Conservation (phyloP, 1,140 invertebrate species). For the Orussus abietinus region DNA sequence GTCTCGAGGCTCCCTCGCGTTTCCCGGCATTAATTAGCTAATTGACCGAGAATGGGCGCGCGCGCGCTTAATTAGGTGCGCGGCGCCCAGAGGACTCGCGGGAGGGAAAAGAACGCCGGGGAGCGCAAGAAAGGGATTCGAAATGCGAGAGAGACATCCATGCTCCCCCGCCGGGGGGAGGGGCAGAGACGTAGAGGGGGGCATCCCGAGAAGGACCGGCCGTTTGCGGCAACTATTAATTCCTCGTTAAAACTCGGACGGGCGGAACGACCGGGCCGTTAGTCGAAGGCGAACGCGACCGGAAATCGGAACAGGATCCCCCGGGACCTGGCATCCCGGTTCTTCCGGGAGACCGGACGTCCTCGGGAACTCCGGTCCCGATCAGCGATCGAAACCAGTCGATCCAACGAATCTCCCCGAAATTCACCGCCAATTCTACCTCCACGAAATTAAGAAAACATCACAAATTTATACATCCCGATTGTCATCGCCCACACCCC, state of each 20-base stretch:
- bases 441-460: no score
- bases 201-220: conserved; percentile 4
- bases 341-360: no score
- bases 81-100: conserved; percentile 6
- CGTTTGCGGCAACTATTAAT: conserved; percentile 29
- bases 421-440: no score
- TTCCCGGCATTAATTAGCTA: conserved; percentile 32
- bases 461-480: no score
- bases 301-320: no score
- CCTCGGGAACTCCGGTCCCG: no score
- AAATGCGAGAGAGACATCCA: background rate
- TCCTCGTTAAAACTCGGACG: conserved; percentile 30
- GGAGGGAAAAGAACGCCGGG: conserved; percentile 3
- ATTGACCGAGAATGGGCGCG: conserved; percentile 30
- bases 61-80: conserved; percentile 23
- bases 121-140: conserved; percentile 3
- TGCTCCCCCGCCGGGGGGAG: no score
- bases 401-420: no score
- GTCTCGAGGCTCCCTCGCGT: background rate
- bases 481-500: no score
- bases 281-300: no score
- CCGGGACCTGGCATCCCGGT: no score
- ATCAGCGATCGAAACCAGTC: no score
- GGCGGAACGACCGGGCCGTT: conserved; percentile 3
- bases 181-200: background rate